phyloP scores from a whole-genome alignment of 2,888 invertebrate genomes.

The Heterodera filipjevi region DNA sequence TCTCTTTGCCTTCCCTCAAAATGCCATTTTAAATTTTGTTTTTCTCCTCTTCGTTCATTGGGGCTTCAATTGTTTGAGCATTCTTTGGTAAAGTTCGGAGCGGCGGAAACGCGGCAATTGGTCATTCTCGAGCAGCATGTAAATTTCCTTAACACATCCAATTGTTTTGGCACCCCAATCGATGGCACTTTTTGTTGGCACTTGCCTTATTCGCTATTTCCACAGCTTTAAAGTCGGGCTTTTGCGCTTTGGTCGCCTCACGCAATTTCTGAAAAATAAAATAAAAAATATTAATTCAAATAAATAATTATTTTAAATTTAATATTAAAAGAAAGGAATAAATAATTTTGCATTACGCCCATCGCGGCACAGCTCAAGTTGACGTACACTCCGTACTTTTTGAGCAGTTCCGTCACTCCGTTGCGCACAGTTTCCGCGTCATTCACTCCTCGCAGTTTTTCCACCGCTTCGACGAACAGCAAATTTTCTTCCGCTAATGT shows the following conservation, averaged over 20 bases:
- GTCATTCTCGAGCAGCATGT: slow-evolving; percentile 54
- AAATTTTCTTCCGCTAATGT: slow-evolving; percentile 63
- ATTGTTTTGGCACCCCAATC: background rate
- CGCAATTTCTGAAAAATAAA: slow-evolving; percentile 44
- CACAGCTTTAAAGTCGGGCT: slow-evolving; percentile 52
- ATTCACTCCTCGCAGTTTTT: slow-evolving; percentile 57
- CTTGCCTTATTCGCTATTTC: slow-evolving; percentile 52
- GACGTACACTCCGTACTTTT: slow-evolving; percentile 52
- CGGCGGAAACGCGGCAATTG: slow-evolving; percentile 57
- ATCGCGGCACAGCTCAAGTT: slow-evolving; percentile 57
- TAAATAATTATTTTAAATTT: background rate
- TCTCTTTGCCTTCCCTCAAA: too few species aligned
- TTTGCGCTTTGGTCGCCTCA: slow-evolving; percentile 49
- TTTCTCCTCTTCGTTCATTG: slow-evolving; percentile 14
- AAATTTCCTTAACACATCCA: slow-evolving; percentile 44
- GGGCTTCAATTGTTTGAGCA: slow-evolving; percentile 46
- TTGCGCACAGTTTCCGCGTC: slow-evolving; percentile 50
- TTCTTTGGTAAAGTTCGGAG: slow-evolving; percentile 49
- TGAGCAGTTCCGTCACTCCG: slow-evolving; percentile 52
- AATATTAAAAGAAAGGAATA: too few species aligned
- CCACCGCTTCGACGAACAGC: slow-evolving; percentile 56
- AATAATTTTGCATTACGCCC: slow-evolving; percentile 44
- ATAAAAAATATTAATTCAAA: background rate
- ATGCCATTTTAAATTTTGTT: background rate
- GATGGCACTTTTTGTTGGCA: background rate